Evolutionary conservation across 1,140 invertebrate species (phyloP).

Genomic region (Eriosoma lanigerum): DNA sequence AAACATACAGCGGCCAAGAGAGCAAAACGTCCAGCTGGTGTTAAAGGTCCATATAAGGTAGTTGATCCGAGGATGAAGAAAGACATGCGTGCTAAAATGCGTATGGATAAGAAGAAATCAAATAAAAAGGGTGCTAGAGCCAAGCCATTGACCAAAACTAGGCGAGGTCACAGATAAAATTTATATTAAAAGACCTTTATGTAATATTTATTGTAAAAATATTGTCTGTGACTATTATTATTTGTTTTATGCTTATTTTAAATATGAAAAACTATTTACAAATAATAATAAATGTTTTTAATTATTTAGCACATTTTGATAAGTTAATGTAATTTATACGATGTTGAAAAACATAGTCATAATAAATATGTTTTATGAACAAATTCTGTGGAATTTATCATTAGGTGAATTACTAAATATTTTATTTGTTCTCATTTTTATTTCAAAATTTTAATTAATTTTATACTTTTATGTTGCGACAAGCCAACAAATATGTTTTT

Average conservation of each 20-base stretch:
- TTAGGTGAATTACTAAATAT: too few species aligned
- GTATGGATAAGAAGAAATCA: slow-evolving; percentile 52
- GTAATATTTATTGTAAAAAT: neutral
- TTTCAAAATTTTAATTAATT: too few species aligned
- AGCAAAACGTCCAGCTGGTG: slow-evolving; percentile 76
- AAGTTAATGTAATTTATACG: too few species aligned
- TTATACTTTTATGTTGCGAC: too few species aligned
- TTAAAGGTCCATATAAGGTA: slow-evolving; percentile 90
- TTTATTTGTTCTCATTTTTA: too few species aligned
- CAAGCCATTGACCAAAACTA: slow-evolving; percentile 11
- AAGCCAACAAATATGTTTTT: too few species aligned
- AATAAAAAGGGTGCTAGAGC: slow-evolving; percentile 53
- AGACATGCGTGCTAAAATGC: slow-evolving; percentile 62
- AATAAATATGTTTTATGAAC: too few species aligned
- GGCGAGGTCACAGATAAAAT: slow-evolving; percentile 33
- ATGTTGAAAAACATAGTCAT: too few species aligned
- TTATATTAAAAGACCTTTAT: neutral
- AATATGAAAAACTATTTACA: neutral
- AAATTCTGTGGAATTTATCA: too few species aligned
- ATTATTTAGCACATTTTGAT: too few species aligned
- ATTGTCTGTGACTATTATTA: neutral
- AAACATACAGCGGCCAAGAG: slow-evolving; percentile 79
- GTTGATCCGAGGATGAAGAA: slow-evolving; percentile 97
- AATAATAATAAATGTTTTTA: too few species aligned
- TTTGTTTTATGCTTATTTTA: neutral